Evolutionary conservation across 2,888 invertebrate genomes (phyloP).

Genomic region (Agriopis aurantiaria): DNA sequence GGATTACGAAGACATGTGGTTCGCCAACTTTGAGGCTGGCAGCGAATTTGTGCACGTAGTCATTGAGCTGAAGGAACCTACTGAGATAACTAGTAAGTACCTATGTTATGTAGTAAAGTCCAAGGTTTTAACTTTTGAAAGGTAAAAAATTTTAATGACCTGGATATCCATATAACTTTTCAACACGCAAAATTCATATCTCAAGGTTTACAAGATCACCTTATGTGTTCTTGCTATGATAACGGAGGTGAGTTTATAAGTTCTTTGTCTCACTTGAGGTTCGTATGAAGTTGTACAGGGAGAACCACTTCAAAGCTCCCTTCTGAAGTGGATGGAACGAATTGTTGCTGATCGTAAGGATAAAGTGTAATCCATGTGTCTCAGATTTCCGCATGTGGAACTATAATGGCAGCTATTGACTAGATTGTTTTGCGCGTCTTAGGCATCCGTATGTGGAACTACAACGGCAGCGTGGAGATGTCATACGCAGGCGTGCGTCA

Average conservation of each 20-base stretch:
- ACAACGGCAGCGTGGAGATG: slow-evolving; percentile 90
- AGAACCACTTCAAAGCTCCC: too few relatives aligned
- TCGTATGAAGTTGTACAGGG: too few relatives aligned
- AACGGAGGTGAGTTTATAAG: not conserved
- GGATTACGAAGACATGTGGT: slow-evolving; percentile 89
- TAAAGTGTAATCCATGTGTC: too few relatives aligned
- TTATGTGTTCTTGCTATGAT: not conserved
- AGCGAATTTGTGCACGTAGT: slow-evolving; percentile 72
- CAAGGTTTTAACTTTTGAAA: not conserved
- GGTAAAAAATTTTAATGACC: too few relatives aligned
- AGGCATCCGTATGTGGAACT: slow-evolving; percentile 93
- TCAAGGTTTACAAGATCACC: not conserved
- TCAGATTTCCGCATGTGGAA: not conserved
- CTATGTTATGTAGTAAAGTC: not conserved
- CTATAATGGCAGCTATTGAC: not conserved
- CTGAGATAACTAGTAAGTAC: slow-evolving; percentile 74
- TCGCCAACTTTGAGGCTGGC: slow-evolving; percentile 72
- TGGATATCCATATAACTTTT: too few relatives aligned
- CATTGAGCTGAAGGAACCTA: slow-evolving; percentile 69
- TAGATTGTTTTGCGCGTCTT: not conserved
- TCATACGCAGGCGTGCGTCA: slow-evolving; percentile 88
- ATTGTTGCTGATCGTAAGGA: too few relatives aligned
- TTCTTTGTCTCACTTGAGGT: too few relatives aligned
- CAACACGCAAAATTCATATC: not conserved
- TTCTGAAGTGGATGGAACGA: too few relatives aligned